Base-by-base conservation (phyloP, 2,888 invertebrate genomes). In the Leuctra nigra region DNA sequence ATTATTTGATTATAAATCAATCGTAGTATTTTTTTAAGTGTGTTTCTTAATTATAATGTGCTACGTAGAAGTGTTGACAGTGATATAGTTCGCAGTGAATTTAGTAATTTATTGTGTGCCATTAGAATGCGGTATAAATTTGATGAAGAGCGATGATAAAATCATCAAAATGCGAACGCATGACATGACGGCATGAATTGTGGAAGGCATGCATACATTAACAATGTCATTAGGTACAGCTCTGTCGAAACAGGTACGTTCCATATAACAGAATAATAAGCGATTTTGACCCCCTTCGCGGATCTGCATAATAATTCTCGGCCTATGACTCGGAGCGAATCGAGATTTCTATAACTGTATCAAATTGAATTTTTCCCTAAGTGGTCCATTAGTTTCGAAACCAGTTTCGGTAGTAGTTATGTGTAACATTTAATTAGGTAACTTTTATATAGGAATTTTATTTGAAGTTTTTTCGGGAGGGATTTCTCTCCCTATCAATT, bases 351-450 rank as follows among this genome's bases (percentile, higher is more conserved):
- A 50, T 13, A 35, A 50, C 33, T 35, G 50, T 4, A 50, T 2
- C 50, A 35, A 50, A 50, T 50, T 33, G 50, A 16, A 50, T 35
- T 50, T 35, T n/a, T 50, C 35, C 50, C 50, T 50, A 50, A 50
- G 50, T 50, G 35, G 35, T 50, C 35, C 50, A 29, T 50, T 33
- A 50, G 22, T 20, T 50, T 33, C 18, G 16, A 35, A 50, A 50
- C 50, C 35, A 33, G 50, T 50, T 29, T 29, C 11, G n/a, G n/a
- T n/a, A n/a, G n/a, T n/a, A n/a, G n/a, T n/a, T n/a, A n/a, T n/a
- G n/a, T n/a, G n/a, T n/a, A n/a, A n/a, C n/a, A n/a, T n/a, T n/a
- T n/a, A n/a, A n/a, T n/a, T n/a, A n/a, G n/a, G n/a, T n/a, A n/a
- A n/a, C n/a, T n/a, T n/a, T n/a, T n/a, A n/a, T n/a, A n/a, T n/a